Conservation (phyloP, 2,113 vertebrate genomes). For the Coptodon rendalli region DNA sequence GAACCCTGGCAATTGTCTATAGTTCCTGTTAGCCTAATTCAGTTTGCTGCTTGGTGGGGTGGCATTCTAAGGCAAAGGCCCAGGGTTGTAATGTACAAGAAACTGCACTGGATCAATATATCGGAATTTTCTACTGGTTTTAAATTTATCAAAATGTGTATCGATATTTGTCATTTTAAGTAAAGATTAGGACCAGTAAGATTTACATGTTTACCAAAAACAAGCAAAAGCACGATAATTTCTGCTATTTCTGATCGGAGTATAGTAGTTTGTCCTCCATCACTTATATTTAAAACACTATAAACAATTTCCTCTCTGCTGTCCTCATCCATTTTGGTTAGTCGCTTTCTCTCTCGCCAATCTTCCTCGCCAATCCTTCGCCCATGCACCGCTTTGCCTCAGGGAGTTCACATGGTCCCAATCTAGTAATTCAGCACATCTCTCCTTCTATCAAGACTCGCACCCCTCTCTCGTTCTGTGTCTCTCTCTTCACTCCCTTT, state of each 20-base stretch:
- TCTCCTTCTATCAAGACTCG: slow-evolving; percentile 29
- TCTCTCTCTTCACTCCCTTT: slow-evolving; percentile 21
- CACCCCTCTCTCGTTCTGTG: neutral
- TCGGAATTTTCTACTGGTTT: neutral
- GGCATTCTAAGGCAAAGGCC: neutral
- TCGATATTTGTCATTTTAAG: neutral
- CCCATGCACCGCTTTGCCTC: slow-evolving; percentile 18
- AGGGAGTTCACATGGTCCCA: slow-evolving; percentile 83
- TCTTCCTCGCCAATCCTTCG: slow-evolving; percentile 26
- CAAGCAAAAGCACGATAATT: accelerated
- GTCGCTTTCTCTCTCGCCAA: neutral
- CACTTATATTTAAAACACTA: neutral
- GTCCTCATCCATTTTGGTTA: neutral
- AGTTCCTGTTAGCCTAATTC: slow-evolving; percentile 59
- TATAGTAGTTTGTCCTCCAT: neutral
- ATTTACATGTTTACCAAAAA: neutral
- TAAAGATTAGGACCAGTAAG: neutral
- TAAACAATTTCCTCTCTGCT: neutral
- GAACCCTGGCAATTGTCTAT: slow-evolving; percentile 54
- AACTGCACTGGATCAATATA: neutral
- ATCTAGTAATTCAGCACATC: slow-evolving; percentile 82
- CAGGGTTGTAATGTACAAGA: neutral
- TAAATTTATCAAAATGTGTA: neutral
- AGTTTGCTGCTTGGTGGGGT: slow-evolving; percentile 47
- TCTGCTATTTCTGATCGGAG: neutral